Conservation (phyloP, 1,140 invertebrate species). For the Drosophila chauvacae region DNA sequence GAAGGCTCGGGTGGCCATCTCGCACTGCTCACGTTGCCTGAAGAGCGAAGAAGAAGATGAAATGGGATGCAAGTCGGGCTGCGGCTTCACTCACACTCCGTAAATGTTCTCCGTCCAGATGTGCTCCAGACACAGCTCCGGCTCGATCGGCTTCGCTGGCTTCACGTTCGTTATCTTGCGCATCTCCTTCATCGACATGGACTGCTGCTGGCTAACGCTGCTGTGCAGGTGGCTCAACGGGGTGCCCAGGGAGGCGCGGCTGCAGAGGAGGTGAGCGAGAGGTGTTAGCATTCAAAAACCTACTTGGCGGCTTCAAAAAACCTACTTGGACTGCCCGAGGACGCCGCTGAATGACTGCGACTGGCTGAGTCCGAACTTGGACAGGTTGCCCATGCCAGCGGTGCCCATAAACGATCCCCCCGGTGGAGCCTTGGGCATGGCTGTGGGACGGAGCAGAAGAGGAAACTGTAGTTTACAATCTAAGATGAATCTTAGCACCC, state of each 20-base stretch:
- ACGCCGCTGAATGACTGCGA: constrained; percentile 77
- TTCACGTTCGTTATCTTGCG: constrained; percentile 72
- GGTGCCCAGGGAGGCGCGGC: constrained; percentile 63
- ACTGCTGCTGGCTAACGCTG: constrained; percentile 70
- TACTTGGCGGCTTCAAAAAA: constrained; percentile 42
- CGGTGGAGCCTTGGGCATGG: constrained; percentile 32
- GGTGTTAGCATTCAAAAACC: no score
- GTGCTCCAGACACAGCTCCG: constrained; percentile 94
- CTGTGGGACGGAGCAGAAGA: constrained; percentile 1
- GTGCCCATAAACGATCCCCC: constrained; percentile 45
- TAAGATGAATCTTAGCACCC: no score
- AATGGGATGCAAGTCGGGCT: neutral
- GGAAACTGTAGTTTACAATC: neutral
- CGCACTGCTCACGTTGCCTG: constrained; percentile 81
- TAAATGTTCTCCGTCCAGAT: constrained; percentile 92
- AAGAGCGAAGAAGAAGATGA: constrained; percentile 23
- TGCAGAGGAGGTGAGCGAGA: constrained; percentile 5
- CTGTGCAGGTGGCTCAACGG: constrained; percentile 75
- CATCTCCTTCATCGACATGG: constrained; percentile 77
- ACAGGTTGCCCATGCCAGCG: constrained; percentile 40
- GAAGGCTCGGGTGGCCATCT: constrained; percentile 91
- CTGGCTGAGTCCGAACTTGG: constrained; percentile 66
- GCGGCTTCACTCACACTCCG: constrained; percentile 64
- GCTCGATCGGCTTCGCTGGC: constrained; percentile 90
- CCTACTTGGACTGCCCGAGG: constrained; percentile 68